Evolutionary conservation across 2,113 vertebrate genomes (phyloP).

Genomic region (Bolborhynchus lineola): DNA sequence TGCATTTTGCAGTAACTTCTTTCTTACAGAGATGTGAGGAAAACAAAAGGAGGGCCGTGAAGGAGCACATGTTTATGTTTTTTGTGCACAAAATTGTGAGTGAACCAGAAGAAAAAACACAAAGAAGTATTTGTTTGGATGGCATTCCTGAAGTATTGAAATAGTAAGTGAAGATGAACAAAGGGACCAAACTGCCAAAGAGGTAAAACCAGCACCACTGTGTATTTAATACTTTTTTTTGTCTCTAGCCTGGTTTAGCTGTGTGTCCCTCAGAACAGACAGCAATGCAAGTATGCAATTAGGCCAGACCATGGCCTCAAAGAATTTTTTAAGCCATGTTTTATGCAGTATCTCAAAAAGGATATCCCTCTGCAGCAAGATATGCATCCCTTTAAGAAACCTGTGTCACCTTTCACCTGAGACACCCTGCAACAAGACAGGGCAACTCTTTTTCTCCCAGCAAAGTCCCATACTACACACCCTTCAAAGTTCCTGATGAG

Average conservation of each 20-base stretch:
- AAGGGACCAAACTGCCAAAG: not conserved
- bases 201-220: not conserved
- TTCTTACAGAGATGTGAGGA: not conserved
- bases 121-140: not conserved
- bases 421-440: not conserved
- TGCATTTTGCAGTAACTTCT: not conserved
- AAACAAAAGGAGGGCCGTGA: not conserved
- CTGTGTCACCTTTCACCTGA: not conserved
- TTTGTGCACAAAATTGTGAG: not conserved
- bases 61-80: not conserved
- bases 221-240: not conserved
- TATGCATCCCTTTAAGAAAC: not conserved
- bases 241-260: not conserved
- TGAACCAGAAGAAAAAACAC: not conserved
- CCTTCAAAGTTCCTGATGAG: not conserved
- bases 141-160: not conserved
- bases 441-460: not conserved
- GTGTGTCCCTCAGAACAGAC: not conserved
- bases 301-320: not conserved
- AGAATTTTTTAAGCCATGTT: not conserved
- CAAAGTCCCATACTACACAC: not conserved
- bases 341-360: not conserved
- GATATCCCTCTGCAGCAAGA: not conserved
- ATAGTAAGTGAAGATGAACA: not conserved
- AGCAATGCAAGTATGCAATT: not conserved